Conservation (phyloP, 2,797 vertebrate species). For the Bradypodion ventrale region DNA sequence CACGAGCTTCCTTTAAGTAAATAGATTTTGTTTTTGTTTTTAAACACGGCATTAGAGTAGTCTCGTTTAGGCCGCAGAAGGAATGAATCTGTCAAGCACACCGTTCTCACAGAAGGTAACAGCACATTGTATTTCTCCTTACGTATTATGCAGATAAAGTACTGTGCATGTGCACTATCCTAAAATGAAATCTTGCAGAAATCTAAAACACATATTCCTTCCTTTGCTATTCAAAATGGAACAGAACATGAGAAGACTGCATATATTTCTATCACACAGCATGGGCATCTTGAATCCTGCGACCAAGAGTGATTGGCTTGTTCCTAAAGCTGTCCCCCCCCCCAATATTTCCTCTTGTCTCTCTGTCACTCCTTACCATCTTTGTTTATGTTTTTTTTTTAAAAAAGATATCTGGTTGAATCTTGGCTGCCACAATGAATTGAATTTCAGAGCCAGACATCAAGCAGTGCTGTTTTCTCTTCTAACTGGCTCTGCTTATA, state of each 20-base stretch:
- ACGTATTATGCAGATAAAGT: not conserved
- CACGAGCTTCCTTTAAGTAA: not conserved
- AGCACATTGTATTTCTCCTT: no score
- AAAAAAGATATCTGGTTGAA: not conserved
- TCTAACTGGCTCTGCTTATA: slow-evolving; percentile 3
- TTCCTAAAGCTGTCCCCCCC: not conserved
- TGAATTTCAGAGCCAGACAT: not conserved
- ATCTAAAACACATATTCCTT: not conserved
- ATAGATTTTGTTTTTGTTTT: no score
- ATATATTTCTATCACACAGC: no score
- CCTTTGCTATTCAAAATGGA: not conserved
- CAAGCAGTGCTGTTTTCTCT: slow-evolving; percentile 2
- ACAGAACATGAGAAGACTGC: not conserved
- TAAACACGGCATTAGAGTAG: not conserved
- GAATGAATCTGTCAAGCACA: not conserved
- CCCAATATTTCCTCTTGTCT: not conserved
- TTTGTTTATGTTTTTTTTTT: not conserved
- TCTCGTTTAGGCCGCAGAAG: not conserved
- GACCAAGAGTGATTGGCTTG: not conserved
- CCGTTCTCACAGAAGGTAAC: no score
- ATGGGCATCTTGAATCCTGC: no score
- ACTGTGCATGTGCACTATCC: no score
- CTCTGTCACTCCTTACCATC: not conserved
- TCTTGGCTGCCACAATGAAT: not conserved
- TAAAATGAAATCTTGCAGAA: not conserved